A percentile compares a stretch with the other conserved stretches of the same genome.
phyloP scores from a whole-genome alignment of 30 jellyfish, hydroid and myxozoan species.

The Catostylus mosaicus region DNA sequence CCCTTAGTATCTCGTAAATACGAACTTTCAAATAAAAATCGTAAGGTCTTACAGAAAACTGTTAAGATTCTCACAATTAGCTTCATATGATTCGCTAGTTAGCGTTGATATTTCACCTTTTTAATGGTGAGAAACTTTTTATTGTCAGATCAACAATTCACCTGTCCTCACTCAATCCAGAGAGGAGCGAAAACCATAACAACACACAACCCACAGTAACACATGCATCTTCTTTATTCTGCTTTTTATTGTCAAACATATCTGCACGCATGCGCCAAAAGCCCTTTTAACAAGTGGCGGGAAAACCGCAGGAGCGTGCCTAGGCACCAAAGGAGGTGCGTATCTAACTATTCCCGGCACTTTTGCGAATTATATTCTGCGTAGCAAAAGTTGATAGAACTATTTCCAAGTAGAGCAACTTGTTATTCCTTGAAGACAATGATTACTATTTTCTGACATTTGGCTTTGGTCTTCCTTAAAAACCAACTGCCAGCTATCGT shows the following conservation, averaged over 20 bases:
- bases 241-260: background rate
- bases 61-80: constrained; percentile 23
- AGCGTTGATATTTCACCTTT: background rate
- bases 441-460: no score
- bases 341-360: no score
- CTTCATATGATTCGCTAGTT: constrained; percentile 1
- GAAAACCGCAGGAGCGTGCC: constrained; percentile 31
- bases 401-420: background rate
- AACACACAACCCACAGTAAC: background rate
- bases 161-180: background rate
- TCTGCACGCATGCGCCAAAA: constrained; percentile 52
- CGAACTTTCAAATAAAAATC: background rate
- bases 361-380: no score
- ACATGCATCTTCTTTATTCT: background rate
- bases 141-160: constrained; percentile 8
- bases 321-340: no score
- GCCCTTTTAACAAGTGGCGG: constrained; percentile 40
- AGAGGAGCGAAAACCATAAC: background rate
- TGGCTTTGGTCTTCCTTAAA: background rate
- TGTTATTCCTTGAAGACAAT: background rate
- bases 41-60: background rate
- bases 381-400: no score
- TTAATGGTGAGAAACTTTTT: background rate
- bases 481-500: no score
- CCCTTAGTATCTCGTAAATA: background rate